Evolutionary conservation across 2,113 vertebrate species (phyloP).

Genomic region (Podarcis muralis): DNA sequence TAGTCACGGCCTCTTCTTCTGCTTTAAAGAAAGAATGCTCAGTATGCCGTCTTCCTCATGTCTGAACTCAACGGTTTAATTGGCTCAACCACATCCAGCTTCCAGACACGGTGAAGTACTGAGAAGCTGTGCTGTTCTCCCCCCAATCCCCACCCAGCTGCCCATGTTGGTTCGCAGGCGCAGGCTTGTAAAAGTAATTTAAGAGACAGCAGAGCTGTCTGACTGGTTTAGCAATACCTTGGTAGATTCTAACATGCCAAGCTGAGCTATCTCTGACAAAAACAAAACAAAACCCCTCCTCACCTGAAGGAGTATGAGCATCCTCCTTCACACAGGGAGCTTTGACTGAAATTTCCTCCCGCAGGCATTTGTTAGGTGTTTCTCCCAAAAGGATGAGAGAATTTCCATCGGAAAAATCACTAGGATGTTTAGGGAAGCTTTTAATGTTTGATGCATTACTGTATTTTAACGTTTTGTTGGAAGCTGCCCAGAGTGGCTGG

Average conservation of each 20-base stretch:
- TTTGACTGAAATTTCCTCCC: background rate
- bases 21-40: background rate
- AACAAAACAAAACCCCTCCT: background rate
- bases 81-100: background rate
- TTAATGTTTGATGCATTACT: too few relatives aligned
- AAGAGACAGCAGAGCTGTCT: fast-evolving
- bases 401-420: background rate
- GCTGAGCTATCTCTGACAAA: conserved; percentile 7
- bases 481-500: too few relatives aligned
- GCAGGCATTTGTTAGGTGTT: background rate
- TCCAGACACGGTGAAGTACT: background rate
- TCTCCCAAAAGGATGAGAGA: background rate
- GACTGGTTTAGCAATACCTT: conserved; percentile 31
- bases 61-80: background rate
- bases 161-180: fast-evolving
- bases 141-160: fast-evolving
- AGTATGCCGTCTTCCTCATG: background rate
- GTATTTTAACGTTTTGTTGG: too few relatives aligned
- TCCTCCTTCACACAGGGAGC: background rate
- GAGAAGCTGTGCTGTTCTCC: background rate
- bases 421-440: too few relatives aligned
- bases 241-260: conserved; percentile 6
- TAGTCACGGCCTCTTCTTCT: background rate
- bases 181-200: background rate
- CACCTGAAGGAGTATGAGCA: background rate